These are phyloP conservation scores for Mesodorylaimus sp. DNA, from an alignment of 2,888 invertebrate species.

Conservation along the genomic window DNA sequence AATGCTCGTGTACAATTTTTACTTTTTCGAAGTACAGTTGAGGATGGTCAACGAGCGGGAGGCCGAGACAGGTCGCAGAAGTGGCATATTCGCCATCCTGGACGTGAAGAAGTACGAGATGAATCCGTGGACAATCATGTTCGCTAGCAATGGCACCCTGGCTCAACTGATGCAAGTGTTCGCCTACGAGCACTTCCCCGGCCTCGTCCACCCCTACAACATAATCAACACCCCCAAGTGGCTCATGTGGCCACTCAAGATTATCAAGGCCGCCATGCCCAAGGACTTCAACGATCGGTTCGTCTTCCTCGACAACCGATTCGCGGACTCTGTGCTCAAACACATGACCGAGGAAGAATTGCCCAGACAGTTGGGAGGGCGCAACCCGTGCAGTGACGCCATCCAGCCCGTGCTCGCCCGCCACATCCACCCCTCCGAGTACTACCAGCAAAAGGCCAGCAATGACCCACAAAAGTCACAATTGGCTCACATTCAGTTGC, in stretches of 20 bases:
- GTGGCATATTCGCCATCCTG: neutral
- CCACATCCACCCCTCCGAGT: too few species aligned
- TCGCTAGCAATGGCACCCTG: constrained; percentile 24
- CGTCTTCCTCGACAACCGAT: neutral
- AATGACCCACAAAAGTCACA: too few species aligned
- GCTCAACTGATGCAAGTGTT: constrained; percentile 27
- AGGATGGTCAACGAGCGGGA: constrained; percentile 23
- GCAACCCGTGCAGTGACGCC: too few species aligned
- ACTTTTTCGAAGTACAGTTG: constrained; percentile 27
- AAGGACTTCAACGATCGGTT: constrained; percentile 23
- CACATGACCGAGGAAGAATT: too few species aligned
- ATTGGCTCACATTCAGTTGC: constrained; percentile 15
- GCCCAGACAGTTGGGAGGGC: too few species aligned
- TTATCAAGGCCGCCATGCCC: constrained; percentile 21
- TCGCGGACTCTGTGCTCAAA: too few species aligned
- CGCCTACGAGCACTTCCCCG: constrained; percentile 29
- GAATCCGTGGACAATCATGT: constrained; percentile 27
- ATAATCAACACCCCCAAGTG: constrained; percentile 27
- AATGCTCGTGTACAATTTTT: constrained; percentile 25
- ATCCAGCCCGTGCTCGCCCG: too few species aligned
- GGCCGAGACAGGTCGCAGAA: neutral
- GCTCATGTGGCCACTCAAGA: constrained; percentile 25
- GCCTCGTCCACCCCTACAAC: constrained; percentile 19
- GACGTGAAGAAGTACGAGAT: constrained; percentile 18
- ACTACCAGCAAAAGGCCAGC: too few species aligned